These are phyloP conservation scores for Mesocricetus auratus DNA, from an alignment of 2,113 vertebrate species.

Conservation along the genomic window DNA sequence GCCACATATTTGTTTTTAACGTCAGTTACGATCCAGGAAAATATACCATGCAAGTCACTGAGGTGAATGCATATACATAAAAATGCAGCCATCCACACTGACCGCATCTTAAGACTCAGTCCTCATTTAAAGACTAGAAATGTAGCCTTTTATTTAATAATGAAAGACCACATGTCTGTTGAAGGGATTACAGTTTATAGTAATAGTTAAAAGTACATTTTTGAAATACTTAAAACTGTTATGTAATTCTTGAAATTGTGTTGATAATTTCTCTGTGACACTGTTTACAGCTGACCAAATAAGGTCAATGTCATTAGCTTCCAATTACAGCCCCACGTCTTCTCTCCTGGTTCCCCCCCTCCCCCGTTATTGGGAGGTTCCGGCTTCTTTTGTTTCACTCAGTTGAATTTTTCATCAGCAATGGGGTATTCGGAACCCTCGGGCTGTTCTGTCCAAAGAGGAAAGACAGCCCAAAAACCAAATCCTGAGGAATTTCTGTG, in stretches of 20 bases:
- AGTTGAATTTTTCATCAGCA: neutral
- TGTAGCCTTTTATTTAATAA: neutral
- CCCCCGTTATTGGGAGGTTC: neutral
- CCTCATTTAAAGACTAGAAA: slow-evolving; percentile 58
- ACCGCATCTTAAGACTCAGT: neutral
- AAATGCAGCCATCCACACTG: neutral
- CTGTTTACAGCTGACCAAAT: neutral
- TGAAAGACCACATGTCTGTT: neutral
- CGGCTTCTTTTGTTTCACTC: neutral
- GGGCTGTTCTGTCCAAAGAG: neutral
- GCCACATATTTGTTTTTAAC: neutral
- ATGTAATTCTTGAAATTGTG: neutral
- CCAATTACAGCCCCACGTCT: neutral
- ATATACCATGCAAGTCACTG: neutral
- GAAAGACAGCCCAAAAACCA: slow-evolving; percentile 14
- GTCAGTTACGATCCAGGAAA: slow-evolving; percentile 22
- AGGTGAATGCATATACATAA: neutral
- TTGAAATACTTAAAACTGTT: slow-evolving; percentile 9
- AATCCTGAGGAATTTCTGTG: slow-evolving; percentile 9
- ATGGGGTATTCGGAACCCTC: neutral
- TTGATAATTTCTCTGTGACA: neutral
- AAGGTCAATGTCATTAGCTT: slow-evolving; percentile 5
- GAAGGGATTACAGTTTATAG: slow-evolving; percentile 16
- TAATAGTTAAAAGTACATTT: slow-evolving; percentile 31
- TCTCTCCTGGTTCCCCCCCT: neutral